phyloP scores from a whole-genome alignment of 2,113 vertebrate species.

The Myrmecobius fasciatus region DNA sequence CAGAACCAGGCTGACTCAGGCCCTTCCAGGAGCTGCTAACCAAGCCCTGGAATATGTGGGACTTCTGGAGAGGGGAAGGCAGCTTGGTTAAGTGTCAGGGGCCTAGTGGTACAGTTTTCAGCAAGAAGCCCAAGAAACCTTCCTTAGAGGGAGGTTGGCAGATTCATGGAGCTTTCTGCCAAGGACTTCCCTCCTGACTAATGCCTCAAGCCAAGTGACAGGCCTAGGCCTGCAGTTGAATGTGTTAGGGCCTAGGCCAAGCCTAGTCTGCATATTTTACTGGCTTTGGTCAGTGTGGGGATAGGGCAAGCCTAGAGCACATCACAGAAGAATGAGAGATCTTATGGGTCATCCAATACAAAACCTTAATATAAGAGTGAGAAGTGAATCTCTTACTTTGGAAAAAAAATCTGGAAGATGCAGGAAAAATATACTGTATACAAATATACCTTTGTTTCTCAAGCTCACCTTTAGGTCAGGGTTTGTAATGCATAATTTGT shows the following conservation, averaged over 20 bases:
- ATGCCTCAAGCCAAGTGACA: neutral
- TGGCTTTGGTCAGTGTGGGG: neutral
- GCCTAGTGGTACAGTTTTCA: conserved; percentile 25
- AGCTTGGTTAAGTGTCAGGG: conserved; percentile 37
- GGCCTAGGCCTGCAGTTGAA: neutral
- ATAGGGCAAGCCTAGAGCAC: neutral
- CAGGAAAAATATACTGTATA: neutral
- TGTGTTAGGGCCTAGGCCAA: neutral
- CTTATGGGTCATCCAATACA: neutral
- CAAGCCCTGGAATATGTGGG: neutral
- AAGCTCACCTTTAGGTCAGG: neutral
- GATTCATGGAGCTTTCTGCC: neutral
- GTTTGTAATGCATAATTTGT: no score
- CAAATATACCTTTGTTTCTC: neutral
- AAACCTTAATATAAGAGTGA: neutral
- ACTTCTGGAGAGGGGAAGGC: neutral
- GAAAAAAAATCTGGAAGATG: neutral
- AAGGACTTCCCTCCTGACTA: neutral
- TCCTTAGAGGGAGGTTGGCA: conserved; percentile 13
- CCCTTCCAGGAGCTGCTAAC: neutral
- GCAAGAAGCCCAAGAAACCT: neutral
- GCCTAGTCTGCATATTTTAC: neutral
- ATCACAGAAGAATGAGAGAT: neutral
- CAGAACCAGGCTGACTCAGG: neutral
- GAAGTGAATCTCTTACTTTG: neutral